phyloP scores from a whole-genome alignment of 2,797 vertebrate genomes.

The Rhyacichthys aspro region DNA sequence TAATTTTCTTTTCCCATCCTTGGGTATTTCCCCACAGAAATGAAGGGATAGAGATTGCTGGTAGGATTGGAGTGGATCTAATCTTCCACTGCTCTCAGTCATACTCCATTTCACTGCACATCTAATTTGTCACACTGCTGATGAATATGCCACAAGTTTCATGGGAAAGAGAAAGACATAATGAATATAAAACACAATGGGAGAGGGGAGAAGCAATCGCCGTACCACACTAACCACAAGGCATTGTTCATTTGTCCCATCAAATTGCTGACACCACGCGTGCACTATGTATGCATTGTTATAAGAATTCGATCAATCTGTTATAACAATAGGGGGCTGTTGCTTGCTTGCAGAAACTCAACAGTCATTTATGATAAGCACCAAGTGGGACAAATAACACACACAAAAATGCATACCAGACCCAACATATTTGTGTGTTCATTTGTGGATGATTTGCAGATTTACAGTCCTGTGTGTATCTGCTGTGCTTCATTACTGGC shows the following conservation, averaged over 20 bases:
- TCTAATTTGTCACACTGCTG: conserved; percentile 82
- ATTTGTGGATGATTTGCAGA: conserved; percentile 10
- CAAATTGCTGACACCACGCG: conserved; percentile 66
- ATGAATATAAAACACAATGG: conserved; percentile 74
- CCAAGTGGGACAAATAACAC: conserved; percentile 2
- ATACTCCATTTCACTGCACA: conserved; percentile 79
- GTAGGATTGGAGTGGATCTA: conserved; percentile 77
- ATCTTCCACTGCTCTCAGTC: conserved; percentile 77
- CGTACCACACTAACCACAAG: conserved; percentile 59
- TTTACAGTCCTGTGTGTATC: conserved; percentile 34
- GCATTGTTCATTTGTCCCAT: conserved; percentile 69
- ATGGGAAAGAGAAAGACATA: conserved; percentile 75
- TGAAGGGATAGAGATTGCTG: conserved; percentile 76
- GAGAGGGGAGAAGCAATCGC: conserved; percentile 62
- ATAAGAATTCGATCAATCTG: conserved; percentile 50
- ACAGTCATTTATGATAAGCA: conserved; percentile 17
- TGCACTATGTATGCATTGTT: conserved; percentile 54
- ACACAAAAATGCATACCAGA: neutral
- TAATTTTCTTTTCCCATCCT: conserved; percentile 72
- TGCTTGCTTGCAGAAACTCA: conserved; percentile 33
- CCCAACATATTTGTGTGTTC: conserved; percentile 4
- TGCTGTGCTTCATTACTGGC: conserved; percentile 30
- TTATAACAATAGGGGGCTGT: conserved; percentile 53
- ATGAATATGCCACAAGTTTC: conserved; percentile 78
- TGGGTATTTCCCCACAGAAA: conserved; percentile 80